Evolutionary conservation across 2,888 invertebrate genomes (phyloP), one percentile per base, ranked within the genome.

Genomic region (Drosophila mimica): DNA sequence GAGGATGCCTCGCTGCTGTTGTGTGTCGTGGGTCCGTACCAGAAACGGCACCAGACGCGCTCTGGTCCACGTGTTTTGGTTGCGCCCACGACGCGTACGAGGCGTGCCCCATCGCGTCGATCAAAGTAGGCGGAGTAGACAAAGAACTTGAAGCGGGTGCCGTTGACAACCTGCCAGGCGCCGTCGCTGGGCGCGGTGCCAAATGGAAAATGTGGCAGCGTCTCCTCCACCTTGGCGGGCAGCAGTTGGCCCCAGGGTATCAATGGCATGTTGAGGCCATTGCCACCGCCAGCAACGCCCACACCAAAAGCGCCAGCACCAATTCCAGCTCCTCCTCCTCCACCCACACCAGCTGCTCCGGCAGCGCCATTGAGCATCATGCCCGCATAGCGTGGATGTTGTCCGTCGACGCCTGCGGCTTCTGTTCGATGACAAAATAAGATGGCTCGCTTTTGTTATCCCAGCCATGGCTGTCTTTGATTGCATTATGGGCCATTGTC

Each of bases 111-210:
- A 83, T 94, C 94, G 80, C 97, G 95, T 58, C 95, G 94, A 93
- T 98, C 98, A 91, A 96, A 97, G 92, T 96, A 98, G 58, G 98
- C 98, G 13, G 98, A 98, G 92, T 97, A 98, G 60, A 98, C 97
- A 94, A 96, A 97, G 94, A 98, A 98, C 93, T 97, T 97, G 93
- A 95, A 97, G 92, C 97, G 91, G 78, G 93, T 93, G 52, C 93
- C 93, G 82, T 93, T 93, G 84, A 93, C 93, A 88, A 93, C 91
- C 92, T 97, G 96, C 97, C 97, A 97, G 73, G 95, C 95, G 43
- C 96, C 97, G 91, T 97, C 96, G 64, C 94, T 95, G 73, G 96
- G 95, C 81, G 95, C 94, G 53, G 95, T 94, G 92, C 95, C 96
- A 82, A 95, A 94, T 79, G 95, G 95, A 82, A 95, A 95, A 81